Percentiles rank a stretch among this genome's conserved stretches.
Conservation (phyloP, 92 coral and sea anemone species). For the Zoanthus solanderi region DNA sequence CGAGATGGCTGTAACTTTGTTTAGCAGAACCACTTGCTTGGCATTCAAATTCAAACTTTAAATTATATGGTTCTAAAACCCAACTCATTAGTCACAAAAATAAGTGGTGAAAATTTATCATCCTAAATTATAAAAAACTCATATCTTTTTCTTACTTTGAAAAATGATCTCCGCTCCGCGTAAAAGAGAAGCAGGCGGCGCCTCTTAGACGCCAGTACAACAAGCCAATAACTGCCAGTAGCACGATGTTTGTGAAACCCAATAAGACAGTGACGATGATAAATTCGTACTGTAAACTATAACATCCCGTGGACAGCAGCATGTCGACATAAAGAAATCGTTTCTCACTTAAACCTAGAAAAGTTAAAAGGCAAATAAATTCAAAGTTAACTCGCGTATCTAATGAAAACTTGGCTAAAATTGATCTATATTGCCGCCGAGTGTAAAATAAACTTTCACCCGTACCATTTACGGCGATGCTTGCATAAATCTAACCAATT, state of each 20-base stretch:
- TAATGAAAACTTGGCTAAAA: too few species aligned
- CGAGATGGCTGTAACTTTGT: too few species aligned
- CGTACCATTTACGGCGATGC: too few species aligned
- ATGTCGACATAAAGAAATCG: background rate
- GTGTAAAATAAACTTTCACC: too few species aligned
- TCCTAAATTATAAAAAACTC: too few species aligned
- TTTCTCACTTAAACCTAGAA: background rate
- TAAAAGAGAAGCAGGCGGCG: background rate
- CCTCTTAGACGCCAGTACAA: slow-evolving; percentile 17
- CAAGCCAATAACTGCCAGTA: slow-evolving; percentile 1
- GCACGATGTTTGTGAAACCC: background rate
- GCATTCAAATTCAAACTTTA: too few species aligned
- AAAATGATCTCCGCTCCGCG: background rate
- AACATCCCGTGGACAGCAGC: background rate
- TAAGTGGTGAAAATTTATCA: too few species aligned
- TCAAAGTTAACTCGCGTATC: background rate
- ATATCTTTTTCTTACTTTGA: background rate
- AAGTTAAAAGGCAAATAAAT: background rate
- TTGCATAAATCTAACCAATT: too few species aligned
- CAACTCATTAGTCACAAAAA: too few species aligned
- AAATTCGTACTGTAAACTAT: slow-evolving; percentile 1
- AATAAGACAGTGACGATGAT: slow-evolving; percentile 3
- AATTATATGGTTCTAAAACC: too few species aligned
- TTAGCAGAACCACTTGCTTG: too few species aligned
- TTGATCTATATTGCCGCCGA: too few species aligned